phyloP scores from a whole-genome alignment of 2,113 vertebrate species.

The Numenius arquata region DNA sequence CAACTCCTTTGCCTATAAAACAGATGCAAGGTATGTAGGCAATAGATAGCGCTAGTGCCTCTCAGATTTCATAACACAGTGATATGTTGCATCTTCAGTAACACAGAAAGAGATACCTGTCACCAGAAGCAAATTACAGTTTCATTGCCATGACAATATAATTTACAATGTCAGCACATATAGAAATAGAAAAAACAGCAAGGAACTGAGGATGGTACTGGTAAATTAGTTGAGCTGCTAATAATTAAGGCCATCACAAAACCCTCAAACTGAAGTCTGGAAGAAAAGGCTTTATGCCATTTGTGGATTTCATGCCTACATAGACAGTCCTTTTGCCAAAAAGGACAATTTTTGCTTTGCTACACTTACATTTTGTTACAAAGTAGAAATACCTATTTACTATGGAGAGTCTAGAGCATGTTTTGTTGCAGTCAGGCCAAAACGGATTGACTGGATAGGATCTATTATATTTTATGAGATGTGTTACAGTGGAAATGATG shows the following conservation, averaged over 20 bases:
- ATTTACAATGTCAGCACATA: neutral
- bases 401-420: neutral
- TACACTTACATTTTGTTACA: neutral
- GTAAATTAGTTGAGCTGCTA: neutral
- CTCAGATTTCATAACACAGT: neutral
- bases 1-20: neutral
- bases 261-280: neutral
- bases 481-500: neutral
- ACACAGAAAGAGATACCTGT: neutral
- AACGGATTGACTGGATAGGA: neutral
- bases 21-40: neutral
- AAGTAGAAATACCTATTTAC: neutral
- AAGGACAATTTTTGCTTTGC: neutral
- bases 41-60: neutral
- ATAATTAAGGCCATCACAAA: neutral
- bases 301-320: neutral
- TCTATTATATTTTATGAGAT: neutral
- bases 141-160: neutral
- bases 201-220: neutral
- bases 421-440: neutral
- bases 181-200: neutral
- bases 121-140: neutral
- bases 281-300: neutral
- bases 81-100: neutral
- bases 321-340: neutral